Base-by-base conservation (phyloP, 2,113 vertebrate genomes). In the Psettodes erumei region DNA sequence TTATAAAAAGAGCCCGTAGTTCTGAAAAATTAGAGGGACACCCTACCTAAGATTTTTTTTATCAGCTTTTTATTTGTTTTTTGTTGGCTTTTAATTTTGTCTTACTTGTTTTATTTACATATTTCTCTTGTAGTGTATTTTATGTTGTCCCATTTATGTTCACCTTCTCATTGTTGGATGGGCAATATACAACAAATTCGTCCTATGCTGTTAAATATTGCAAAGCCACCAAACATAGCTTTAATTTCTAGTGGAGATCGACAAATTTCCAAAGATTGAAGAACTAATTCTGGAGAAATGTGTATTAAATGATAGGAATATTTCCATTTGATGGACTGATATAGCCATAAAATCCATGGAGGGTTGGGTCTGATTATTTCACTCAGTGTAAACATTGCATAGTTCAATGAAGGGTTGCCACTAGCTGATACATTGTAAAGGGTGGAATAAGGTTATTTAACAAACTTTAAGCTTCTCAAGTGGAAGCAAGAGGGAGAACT, bases 261-360 rank as follows among this genome's bases (percentile, higher is more conserved):
- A 4, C 19, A 37, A 15, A 16, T 8, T 42, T 33, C 6, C 16
- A 38, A 25, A 16, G 15, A 35, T 10, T n/a, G n/a, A n/a, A n/a
- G n/a, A 28, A 15, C 48, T 37, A 13, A 13, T 19, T 4, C 7
- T 4, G 23, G 8, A 6, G 3, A 47, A 55, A 37, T 28, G 10
- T 45, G 35, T 11, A 10, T 30, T 12, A 54, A 55, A 65, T 18
- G 18, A 43, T 37, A 6, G 15, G 3, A 23, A 40, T 21, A 40
- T 72, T 54, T 54, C 11, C 5, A n/a, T 37, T 45, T 43, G 60
- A 61, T 54, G 38, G 28, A 47, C 13, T 27, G n/a, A 72, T 42
- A n/a, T n/a, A n/a, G n/a, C n/a, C n/a, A n/a, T n/a, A n/a, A n/a
- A n/a, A n/a, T n/a, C n/a, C n/a, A n/a, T n/a, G n/a, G n/a, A n/a